Evolutionary conservation across 2,113 vertebrate genomes (phyloP).

Genomic region (Porphyrio hochstetteri): DNA sequence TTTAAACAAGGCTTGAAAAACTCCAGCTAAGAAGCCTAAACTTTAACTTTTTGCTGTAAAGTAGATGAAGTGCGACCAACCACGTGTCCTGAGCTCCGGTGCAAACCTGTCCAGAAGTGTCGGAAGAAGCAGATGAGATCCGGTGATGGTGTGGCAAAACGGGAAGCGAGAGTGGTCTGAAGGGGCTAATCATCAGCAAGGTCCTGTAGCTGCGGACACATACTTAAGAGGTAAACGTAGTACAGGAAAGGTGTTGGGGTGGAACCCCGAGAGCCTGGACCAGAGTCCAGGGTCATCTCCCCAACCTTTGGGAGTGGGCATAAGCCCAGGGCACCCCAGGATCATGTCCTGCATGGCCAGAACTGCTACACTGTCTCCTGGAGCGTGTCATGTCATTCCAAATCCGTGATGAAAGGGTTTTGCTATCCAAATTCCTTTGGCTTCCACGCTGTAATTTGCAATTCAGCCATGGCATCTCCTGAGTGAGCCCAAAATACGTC

Average conservation of each 20-base stretch:
- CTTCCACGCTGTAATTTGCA: neutral
- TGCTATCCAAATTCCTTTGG: neutral
- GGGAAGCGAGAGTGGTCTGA: neutral
- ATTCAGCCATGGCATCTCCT: neutral
- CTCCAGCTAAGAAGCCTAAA: neutral
- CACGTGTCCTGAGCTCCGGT: rapidly evolving
- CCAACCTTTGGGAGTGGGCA: neutral
- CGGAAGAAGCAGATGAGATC: neutral
- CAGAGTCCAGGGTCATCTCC: neutral
- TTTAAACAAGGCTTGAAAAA: no score
- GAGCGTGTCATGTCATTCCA: rapidly evolving
- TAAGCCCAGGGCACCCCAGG: neutral
- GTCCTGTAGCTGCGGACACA: neutral
- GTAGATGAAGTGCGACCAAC: neutral
- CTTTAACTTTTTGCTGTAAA: neutral
- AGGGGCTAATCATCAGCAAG: neutral
- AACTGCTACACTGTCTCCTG: neutral
- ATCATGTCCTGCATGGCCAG: neutral
- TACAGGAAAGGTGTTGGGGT: neutral
- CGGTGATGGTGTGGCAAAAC: rapidly evolving
- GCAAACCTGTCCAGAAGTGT: rapidly evolving
- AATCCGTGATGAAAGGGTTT: neutral
- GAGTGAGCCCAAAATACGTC: neutral
- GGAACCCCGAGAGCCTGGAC: neutral
- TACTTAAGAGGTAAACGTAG: neutral